Percentiles rank a stretch among this genome's conserved stretches.
Conservation (phyloP, 2,888 invertebrate species). For the Cyclophora albipunctata region DNA sequence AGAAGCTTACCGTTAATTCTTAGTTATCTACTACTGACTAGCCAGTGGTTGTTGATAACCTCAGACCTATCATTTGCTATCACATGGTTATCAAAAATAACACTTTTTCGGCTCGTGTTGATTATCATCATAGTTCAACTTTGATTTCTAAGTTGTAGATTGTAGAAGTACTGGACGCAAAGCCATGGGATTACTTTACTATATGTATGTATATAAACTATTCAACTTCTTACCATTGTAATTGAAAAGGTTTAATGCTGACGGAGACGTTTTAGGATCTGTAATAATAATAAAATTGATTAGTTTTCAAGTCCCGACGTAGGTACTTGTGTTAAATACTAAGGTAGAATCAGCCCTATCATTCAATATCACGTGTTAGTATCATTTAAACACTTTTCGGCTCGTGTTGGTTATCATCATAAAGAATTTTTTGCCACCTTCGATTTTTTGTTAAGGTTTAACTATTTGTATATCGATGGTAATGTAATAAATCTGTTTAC, state of each 20-base stretch:
- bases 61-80: slow-evolving; percentile 68
- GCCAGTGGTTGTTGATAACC: neutral
- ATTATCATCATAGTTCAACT: slow-evolving; percentile 42
- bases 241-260: too few relatives aligned
- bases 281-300: too few relatives aligned
- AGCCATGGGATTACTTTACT: too few relatives aligned
- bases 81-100: slow-evolving; percentile 55
- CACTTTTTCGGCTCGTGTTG: slow-evolving; percentile 60
- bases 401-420: slow-evolving; percentile 64
- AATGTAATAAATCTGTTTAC: neutral
- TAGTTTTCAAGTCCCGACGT: too few relatives aligned
- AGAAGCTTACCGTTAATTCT: too few relatives aligned
- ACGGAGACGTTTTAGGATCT: too few relatives aligned
- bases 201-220: too few relatives aligned
- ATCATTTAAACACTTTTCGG: slow-evolving; percentile 60
- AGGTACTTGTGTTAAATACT: too few relatives aligned
- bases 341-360: slow-evolving; percentile 46
- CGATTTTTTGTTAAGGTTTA: neutral
- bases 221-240: too few relatives aligned
- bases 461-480: neutral
- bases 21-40: too few relatives aligned
- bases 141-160: too few relatives aligned
- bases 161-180: too few relatives aligned
- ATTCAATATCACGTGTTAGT: slow-evolving; percentile 51
- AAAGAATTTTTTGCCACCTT: neutral